Evolutionary conservation across 35 echinoderm and acorn worm genomes (phyloP).

Genomic region (Stichopus chloronotus): DNA sequence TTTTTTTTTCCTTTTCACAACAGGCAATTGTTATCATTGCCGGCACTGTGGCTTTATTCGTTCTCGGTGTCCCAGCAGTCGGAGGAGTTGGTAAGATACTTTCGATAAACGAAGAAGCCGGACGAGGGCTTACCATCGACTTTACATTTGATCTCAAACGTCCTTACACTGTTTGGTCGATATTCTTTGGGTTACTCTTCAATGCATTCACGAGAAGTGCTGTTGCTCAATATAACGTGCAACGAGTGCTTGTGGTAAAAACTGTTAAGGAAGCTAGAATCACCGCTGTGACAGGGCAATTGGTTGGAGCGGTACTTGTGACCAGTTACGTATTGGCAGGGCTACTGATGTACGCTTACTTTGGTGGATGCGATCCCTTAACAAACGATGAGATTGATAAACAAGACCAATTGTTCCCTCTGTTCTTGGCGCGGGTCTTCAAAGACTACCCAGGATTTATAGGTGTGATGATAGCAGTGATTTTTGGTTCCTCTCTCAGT

Average conservation of each 20-base stretch:
- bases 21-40: background rate
- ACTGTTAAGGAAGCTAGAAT: background rate
- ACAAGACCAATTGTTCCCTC: background rate
- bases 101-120: background rate
- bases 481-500: conserved; percentile 30
- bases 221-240: background rate
- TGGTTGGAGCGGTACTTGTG: background rate
- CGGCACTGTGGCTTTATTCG: background rate
- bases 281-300: background rate
- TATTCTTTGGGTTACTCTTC: background rate
- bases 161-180: background rate
- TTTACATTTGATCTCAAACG: background rate
- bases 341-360: background rate
- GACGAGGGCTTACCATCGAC: background rate
- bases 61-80: background rate
- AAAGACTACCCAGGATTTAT: no score
- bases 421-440: background rate
- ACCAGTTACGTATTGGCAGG: background rate
- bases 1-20: background rate
- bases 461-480: background rate
- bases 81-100: background rate
- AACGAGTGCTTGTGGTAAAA: background rate
- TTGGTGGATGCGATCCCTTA: conserved; percentile 3
- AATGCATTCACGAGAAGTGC: background rate
- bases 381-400: background rate